Conservation (phyloP, 2,888 invertebrate species). For the Idaea biselata region DNA sequence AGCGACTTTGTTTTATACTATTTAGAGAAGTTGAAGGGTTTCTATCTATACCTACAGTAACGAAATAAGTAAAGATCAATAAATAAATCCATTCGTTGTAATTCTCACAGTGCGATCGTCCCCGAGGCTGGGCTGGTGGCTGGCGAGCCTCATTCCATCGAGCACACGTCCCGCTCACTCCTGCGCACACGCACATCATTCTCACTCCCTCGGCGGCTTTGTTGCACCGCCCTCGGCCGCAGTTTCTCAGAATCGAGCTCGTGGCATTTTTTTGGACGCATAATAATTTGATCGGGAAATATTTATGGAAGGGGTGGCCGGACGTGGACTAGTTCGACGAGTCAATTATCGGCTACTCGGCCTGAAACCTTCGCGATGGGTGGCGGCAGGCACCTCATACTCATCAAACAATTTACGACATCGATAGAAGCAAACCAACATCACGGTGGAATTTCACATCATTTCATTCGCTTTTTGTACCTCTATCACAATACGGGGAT, state of each 20-base stretch:
- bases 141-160: conserved; percentile 73
- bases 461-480: conserved; percentile 45
- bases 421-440: conserved; percentile 38
- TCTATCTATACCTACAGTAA: conserved; percentile 46
- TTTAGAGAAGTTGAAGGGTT: conserved; percentile 50
- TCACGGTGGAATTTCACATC: conserved; percentile 64
- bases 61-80: conserved; percentile 71
- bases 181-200: conserved; percentile 24
- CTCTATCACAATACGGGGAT: conserved; percentile 36
- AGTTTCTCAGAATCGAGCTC: conserved; percentile 71
- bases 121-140: conserved; percentile 20
- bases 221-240: conserved; percentile 69
- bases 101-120: conserved; percentile 69
- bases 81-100: conserved; percentile 77
- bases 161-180: conserved; percentile 54
- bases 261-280: conserved; percentile 76
- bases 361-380: conserved; percentile 70
- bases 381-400: conserved; percentile 57
- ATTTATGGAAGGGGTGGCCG: conserved; percentile 78
- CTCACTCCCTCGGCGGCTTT: conserved; percentile 58
- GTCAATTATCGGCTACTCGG: conserved; percentile 71
- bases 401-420: conserved; percentile 66
- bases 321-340: conserved; percentile 66
- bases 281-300: conserved; percentile 81
- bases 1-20: too few species aligned